phyloP scores from a whole-genome alignment of 2,888 invertebrate species.

The Nephrotoma appendiculata region DNA sequence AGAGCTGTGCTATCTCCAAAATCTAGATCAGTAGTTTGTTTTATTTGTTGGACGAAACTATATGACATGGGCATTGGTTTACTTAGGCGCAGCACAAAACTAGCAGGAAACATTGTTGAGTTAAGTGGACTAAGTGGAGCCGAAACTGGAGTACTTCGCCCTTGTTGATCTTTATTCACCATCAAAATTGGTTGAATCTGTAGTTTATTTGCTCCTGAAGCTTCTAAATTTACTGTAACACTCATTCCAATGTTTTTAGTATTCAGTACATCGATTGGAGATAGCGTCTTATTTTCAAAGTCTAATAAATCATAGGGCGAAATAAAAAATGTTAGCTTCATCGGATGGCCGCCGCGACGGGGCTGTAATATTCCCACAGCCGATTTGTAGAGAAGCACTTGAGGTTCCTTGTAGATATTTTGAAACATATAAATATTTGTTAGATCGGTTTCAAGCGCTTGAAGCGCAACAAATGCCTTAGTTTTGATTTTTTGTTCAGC shows the following conservation, averaged over 20 bases:
- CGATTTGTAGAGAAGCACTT: slow-evolving; percentile 66
- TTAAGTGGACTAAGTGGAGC: slow-evolving; percentile 67
- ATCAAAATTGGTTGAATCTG: slow-evolving; percentile 27
- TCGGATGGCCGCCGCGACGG: slow-evolving; percentile 77
- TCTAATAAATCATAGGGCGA: slow-evolving; percentile 84
- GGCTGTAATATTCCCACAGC: slow-evolving; percentile 76
- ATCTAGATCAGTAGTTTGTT: slow-evolving; percentile 42
- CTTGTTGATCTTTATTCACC: slow-evolving; percentile 22
- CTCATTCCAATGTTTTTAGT: slow-evolving; percentile 63
- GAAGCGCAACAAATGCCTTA: slow-evolving; percentile 84
- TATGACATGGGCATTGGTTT: slow-evolving; percentile 77
- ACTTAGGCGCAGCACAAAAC: slow-evolving; percentile 66
- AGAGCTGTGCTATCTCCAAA: slow-evolving; percentile 23
- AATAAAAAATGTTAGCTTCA: slow-evolving; percentile 88
- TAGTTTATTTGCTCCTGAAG: slow-evolving; percentile 60
- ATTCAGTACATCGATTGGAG: slow-evolving; percentile 57
- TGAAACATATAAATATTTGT: slow-evolving; percentile 65
- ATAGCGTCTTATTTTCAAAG: slow-evolving; percentile 53
- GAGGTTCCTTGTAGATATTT: slow-evolving; percentile 50
- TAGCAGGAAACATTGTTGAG: slow-evolving; percentile 80
- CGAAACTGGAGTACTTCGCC: slow-evolving; percentile 50
- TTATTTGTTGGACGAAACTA: slow-evolving; percentile 51
- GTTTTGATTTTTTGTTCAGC: slow-evolving; percentile 90
- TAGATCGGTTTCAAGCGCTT: slow-evolving; percentile 82
- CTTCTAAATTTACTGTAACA: slow-evolving; percentile 81